These are phyloP conservation scores for Quadroppia sp. DNA, from an alignment of 2,888 invertebrate species.

Conservation along the genomic window DNA sequence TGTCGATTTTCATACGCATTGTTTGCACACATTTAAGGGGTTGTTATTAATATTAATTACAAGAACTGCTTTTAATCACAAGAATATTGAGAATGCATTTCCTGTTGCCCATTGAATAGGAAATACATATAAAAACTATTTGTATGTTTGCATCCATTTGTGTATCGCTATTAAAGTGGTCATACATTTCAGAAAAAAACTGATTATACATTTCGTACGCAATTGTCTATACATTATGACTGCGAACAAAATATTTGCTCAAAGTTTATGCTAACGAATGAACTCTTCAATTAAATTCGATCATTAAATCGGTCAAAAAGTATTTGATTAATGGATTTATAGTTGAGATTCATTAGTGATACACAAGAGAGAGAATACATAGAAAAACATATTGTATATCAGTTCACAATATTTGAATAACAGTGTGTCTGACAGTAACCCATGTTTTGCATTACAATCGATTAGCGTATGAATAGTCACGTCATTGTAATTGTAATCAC, in stretches of 20 bases:
- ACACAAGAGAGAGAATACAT: neutral
- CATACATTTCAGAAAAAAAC: too few relatives aligned
- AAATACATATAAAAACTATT: too few relatives aligned
- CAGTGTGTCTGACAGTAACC: neutral
- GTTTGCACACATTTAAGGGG: too few relatives aligned
- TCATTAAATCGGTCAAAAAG: conserved; percentile 16
- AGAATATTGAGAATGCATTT: neutral
- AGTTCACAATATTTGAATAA: neutral
- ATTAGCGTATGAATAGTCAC: conserved; percentile 10
- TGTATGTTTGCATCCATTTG: too few relatives aligned
- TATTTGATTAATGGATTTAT: neutral
- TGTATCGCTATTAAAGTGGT: too few relatives aligned
- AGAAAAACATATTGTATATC: conserved; percentile 2
- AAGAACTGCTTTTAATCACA: too few relatives aligned
- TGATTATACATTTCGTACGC: too few relatives aligned
- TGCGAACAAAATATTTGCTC: too few relatives aligned
- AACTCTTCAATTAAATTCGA: conserved; percentile 1
- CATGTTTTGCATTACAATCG: conserved; percentile 6
- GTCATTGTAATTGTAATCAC: conserved; percentile 18
- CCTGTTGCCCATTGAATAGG: neutral
- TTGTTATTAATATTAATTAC: neutral
- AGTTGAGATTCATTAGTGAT: neutral
- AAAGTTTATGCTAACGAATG: neutral
- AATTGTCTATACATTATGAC: too few relatives aligned
- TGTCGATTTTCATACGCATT: neutral